Evolutionary conservation across 2,888 invertebrate species (phyloP).

Genomic region (Zonitis immaculata): DNA sequence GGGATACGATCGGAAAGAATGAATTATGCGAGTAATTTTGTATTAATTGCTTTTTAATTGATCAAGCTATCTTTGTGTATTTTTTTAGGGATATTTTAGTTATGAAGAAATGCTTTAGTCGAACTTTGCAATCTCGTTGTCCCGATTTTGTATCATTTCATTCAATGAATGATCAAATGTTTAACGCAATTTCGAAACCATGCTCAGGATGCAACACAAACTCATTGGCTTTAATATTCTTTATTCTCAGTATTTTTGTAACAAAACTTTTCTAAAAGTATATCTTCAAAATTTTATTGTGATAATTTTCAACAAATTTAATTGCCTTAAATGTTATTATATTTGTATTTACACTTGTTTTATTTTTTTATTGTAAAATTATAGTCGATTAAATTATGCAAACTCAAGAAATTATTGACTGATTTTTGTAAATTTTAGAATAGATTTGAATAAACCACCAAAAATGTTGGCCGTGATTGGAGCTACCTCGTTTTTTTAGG

Average conservation of each 20-base stretch:
- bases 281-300: background rate
- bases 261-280: background rate
- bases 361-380: too few relatives aligned
- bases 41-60: background rate
- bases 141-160: constrained; percentile 6
- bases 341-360: too few relatives aligned
- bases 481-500: too few relatives aligned
- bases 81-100: constrained; percentile 9
- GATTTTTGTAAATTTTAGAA: too few relatives aligned
- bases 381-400: too few relatives aligned
- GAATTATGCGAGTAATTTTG: constrained; percentile 10
- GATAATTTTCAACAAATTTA: background rate
- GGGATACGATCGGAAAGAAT: background rate
- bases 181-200: constrained; percentile 7
- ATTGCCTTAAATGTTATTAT: background rate
- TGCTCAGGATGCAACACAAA: constrained; percentile 1
- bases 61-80: background rate
- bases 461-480: too few relatives aligned
- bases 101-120: constrained; percentile 10
- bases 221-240: background rate
- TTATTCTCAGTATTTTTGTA: background rate
- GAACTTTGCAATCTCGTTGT: constrained; percentile 1
- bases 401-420: too few relatives aligned
- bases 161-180: constrained; percentile 7
- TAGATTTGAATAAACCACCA: too few relatives aligned